Conservation (phyloP, 2,113 vertebrate species). For the Syrrhaptes paradoxus region DNA sequence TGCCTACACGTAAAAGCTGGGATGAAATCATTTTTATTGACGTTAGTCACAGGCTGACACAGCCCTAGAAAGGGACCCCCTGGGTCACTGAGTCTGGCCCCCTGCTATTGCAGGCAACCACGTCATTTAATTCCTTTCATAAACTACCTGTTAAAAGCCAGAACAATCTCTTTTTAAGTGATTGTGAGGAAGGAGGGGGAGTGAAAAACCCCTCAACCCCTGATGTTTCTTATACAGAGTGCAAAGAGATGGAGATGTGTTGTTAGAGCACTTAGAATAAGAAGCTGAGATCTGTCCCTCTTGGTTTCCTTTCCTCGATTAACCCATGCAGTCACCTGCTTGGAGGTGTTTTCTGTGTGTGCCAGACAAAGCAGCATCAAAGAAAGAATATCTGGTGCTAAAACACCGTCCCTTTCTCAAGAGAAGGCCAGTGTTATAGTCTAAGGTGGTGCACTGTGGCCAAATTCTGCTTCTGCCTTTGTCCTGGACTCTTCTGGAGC, state of each 20-base stretch:
- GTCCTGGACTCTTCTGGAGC: neutral
- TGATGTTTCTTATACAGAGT: neutral
- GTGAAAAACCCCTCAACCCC: neutral
- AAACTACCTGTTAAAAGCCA: conserved; percentile 15
- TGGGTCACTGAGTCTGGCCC: neutral
- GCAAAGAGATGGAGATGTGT: neutral
- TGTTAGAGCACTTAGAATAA: neutral
- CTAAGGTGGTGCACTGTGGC: neutral
- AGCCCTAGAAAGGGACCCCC: neutral
- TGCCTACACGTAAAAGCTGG: neutral
- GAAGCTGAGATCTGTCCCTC: neutral
- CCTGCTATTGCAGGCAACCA: neutral
- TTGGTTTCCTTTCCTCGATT: neutral
- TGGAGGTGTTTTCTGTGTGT: neutral
- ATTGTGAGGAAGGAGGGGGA: neutral
- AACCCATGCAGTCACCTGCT: neutral
- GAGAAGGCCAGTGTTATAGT: neutral
- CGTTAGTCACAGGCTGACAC: neutral
- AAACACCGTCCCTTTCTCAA: neutral
- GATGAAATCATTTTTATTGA: conserved; percentile 46
- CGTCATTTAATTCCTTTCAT: conserved; percentile 1
- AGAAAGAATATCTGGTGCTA: neutral
- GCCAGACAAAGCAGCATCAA: neutral
- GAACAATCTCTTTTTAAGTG: neutral
- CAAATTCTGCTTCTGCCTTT: neutral